A percentile compares a stretch with the other conserved stretches of the same genome.
phyloP scores from a whole-genome alignment of 1,140 invertebrate genomes.

The Procambarus clarkii region DNA sequence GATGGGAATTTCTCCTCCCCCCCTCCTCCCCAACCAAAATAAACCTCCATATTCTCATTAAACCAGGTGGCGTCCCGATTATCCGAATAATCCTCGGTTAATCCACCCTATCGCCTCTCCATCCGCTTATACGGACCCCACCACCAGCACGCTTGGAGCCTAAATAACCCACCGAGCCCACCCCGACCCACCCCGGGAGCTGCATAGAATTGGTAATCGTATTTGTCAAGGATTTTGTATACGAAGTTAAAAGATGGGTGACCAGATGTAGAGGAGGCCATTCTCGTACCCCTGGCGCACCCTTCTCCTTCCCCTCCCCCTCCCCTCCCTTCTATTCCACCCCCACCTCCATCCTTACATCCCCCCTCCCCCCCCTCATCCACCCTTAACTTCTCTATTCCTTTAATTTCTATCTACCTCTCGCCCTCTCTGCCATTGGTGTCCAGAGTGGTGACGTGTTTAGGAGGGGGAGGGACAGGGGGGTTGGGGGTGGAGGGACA shows the following conservation, averaged over 20 bases:
- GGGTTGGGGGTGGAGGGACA: not conserved
- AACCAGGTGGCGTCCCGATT: slow-evolving; percentile 48
- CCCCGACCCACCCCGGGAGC: slow-evolving; percentile 10
- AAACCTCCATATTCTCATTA: slow-evolving; percentile 50
- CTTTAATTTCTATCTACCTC: no score
- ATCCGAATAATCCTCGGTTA: slow-evolving; percentile 51
- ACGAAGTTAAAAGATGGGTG: slow-evolving; percentile 64
- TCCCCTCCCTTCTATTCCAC: not conserved
- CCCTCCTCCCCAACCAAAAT: slow-evolving; percentile 26
- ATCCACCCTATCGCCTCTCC: slow-evolving; percentile 48
- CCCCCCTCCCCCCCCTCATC: no score
- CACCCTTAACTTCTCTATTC: no score
- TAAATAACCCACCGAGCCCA: slow-evolving; percentile 5
- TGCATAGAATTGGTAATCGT: slow-evolving; percentile 66
- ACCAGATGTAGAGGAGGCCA: slow-evolving; percentile 62
- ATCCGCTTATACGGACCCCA: slow-evolving; percentile 44
- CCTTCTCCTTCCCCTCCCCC: not conserved
- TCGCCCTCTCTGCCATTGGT: no score
- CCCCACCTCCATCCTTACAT: no score
- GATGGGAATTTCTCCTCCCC: not conserved
- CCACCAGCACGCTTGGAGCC: not conserved
- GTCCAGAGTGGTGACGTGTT: not conserved
- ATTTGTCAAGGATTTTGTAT: slow-evolving; percentile 70
- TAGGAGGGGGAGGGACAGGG: not conserved
- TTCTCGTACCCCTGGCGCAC: slow-evolving; percentile 13